Percentiles rank a stretch among this genome's conserved stretches.
Evolutionary conservation across 2,797 vertebrate genomes (phyloP).

Genomic region (Microcaecilia unicolor): DNA sequence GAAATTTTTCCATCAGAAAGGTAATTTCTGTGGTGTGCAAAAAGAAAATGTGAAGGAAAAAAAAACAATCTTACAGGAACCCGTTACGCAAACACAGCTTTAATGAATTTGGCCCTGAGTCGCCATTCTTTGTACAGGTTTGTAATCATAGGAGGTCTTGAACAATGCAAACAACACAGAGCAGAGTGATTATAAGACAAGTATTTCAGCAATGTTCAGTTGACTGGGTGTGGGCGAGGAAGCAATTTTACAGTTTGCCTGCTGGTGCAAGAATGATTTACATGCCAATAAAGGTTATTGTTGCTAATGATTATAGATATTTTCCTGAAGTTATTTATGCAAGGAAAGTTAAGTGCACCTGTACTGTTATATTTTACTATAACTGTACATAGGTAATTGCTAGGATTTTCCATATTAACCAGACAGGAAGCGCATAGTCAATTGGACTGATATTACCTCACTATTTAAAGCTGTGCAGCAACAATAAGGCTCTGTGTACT

Average conservation of each 20-base stretch:
- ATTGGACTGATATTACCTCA: too few relatives aligned
- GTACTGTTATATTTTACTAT: constrained; percentile 15
- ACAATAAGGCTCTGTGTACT: too few relatives aligned
- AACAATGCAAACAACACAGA: constrained; percentile 43
- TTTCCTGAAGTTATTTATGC: constrained; percentile 31
- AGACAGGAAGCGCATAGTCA: constrained; percentile 8
- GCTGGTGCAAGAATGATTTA: constrained; percentile 29
- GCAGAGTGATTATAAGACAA: constrained; percentile 41
- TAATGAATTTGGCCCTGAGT: neutral
- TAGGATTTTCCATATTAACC: constrained; percentile 25
- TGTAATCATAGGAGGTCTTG: constrained; percentile 17
- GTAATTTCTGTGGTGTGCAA: too few relatives aligned
- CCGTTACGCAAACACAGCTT: neutral
- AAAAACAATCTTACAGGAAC: neutral
- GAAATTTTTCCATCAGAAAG: too few relatives aligned
- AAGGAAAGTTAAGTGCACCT: constrained; percentile 27
- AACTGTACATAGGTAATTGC: constrained; percentile 12
- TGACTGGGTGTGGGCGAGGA: constrained; percentile 30
- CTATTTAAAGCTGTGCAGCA: too few relatives aligned
- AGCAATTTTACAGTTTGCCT: constrained; percentile 31
- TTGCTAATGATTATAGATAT: constrained; percentile 40
- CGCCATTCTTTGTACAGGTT: constrained; percentile 13
- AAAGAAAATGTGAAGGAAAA: too few relatives aligned
- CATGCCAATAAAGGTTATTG: constrained; percentile 32
- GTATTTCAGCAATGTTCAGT: constrained; percentile 32